Percentiles rank a stretch among this genome's conserved stretches.
These are phyloP conservation scores for Lophura nycthemera DNA, from an alignment of 2,113 vertebrate species.

Conservation along the genomic window DNA sequence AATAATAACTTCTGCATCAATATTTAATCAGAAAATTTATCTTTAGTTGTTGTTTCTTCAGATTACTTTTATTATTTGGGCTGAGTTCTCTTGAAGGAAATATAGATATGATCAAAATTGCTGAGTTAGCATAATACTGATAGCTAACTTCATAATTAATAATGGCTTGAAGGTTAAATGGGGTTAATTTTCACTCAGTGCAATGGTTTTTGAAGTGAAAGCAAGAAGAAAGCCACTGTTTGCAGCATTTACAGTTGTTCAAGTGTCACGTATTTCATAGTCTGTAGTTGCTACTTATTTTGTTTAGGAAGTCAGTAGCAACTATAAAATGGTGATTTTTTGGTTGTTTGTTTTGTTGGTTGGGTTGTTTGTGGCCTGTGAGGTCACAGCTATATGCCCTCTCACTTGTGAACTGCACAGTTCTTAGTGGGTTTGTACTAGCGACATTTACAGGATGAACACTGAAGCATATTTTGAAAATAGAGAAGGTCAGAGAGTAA, in stretches of 20 bases:
- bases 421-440: background rate
- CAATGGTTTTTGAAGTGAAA: background rate
- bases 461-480: slow-evolving; percentile 11
- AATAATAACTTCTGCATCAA: slow-evolving; percentile 53
- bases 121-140: background rate
- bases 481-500: slow-evolving; percentile 46
- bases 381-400: background rate
- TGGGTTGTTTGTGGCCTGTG: background rate
- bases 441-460: background rate
- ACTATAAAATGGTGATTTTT: background rate
- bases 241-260: background rate
- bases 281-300: background rate
- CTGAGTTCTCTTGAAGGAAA: background rate
- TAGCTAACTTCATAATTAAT: background rate
- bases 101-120: background rate
- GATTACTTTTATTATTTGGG: slow-evolving; percentile 37
- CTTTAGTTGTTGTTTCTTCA: slow-evolving; percentile 49
- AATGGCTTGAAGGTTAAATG: slow-evolving; percentile 8
- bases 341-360: background rate
- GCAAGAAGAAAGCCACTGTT: background rate
- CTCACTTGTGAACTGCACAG: rapidly evolving
- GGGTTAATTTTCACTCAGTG: slow-evolving; percentile 36
- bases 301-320: background rate
- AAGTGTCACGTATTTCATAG: background rate
- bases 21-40: slow-evolving; percentile 65